Base-by-base conservation (phyloP, 2,113 vertebrate genomes). In the Passer montanus region DNA sequence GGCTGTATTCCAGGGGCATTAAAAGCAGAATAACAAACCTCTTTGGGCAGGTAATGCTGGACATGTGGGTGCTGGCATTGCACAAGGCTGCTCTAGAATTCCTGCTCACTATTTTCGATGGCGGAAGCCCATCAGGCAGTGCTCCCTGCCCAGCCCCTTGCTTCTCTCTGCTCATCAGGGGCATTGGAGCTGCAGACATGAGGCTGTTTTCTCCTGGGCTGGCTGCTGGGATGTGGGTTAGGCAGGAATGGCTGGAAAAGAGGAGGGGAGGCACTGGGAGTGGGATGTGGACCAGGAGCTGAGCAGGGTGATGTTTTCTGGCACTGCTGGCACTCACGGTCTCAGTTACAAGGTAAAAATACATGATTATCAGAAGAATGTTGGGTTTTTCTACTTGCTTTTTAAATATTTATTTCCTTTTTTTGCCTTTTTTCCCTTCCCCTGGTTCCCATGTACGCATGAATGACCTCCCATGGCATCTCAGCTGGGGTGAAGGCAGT, bases 361-460 rank as follows among this genome's bases (percentile, higher is more conserved):
- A 52, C 55, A 18, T 47, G 35, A 50, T 64, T 76, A 13, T 73
- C 64, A 52, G 82, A 46, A 86, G 33, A 59, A 3, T 13, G 19
- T 13, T 87, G 59, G 15, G 10, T 2, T 6, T 26, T 77, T 64
- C 59, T 84, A 9, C 23, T 64, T 35, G 30, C 3, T 60, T 64
- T 52, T 41, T 11, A 5, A 43, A 43, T n/a, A 0, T 73, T 55
- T 50, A 66, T 75, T 59, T 4, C 8, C 23, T 74, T 49, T 49
- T 20, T n/a, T 67, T 27, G 2, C 1, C 6, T 55, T 44, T 77
- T 73, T 23, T 2, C 10, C 46, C 27, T 5, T 73, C 13, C 37
- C 8, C 28, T 27, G 33, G 5, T 59, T 69, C 41, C 67, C 52
- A 6, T 0, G 0, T 23, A 15, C 8, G 63, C 44, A 5, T 4